Conservation (phyloP, 2,888 invertebrate genomes). For the Eumacrocentrus americanus region DNA sequence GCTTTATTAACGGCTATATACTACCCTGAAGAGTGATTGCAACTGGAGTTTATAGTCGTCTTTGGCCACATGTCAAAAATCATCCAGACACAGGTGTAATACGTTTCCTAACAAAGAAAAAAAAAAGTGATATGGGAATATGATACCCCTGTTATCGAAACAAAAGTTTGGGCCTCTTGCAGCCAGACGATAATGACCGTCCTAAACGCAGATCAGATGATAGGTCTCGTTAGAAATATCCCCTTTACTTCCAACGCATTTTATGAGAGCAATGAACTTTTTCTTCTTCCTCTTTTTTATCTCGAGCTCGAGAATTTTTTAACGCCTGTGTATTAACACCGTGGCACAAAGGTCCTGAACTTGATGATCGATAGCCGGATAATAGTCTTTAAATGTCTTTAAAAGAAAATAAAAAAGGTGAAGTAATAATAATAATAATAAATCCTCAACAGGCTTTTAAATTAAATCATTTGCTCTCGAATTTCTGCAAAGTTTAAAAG, state of each 20-base stretch:
- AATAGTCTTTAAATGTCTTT: background rate
- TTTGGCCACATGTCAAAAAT: too few species aligned
- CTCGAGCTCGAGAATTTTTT: background rate
- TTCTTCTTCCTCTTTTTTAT: background rate
- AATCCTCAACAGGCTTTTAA: background rate
- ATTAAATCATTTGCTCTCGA: constrained; percentile 16
- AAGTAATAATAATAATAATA: too few species aligned
- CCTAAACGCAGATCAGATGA: constrained; percentile 18
- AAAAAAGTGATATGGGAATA: background rate
- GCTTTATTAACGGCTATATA: too few species aligned
- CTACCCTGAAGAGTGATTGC: too few species aligned
- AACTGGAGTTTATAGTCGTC: too few species aligned
- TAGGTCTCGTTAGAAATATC: constrained; percentile 8
- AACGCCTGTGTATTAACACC: background rate
- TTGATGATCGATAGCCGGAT: background rate
- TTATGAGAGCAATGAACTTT: constrained; percentile 8
- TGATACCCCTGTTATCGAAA: constrained; percentile 18
- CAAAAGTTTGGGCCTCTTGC: constrained; percentile 4
- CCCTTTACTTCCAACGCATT: constrained; percentile 4
- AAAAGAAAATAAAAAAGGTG: too few species aligned
- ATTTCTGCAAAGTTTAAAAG: constrained; percentile 12
- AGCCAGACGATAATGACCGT: constrained; percentile 20
- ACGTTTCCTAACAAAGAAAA: too few species aligned
- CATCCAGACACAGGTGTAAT: too few species aligned
- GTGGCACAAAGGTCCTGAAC: background rate